A percentile compares a stretch with the other conserved stretches of the same genome.
Evolutionary conservation across 53 echinoderm and acorn worm species (phyloP).

Genomic region (Stichopus horrens): DNA sequence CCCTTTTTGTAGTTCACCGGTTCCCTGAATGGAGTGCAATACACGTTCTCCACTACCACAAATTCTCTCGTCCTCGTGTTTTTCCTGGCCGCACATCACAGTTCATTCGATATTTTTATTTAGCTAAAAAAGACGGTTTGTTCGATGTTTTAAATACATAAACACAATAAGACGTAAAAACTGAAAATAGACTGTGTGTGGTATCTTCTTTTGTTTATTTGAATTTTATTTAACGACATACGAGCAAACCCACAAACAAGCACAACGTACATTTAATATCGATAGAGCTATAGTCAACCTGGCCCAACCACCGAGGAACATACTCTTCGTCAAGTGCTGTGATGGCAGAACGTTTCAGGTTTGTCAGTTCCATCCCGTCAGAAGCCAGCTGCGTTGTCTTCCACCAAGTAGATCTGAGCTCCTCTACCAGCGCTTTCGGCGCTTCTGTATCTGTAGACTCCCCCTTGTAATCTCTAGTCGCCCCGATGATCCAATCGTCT

Average conservation of each 20-base stretch:
- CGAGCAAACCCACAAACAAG: not conserved
- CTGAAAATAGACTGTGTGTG: not conserved
- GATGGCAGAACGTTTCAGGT: not conserved
- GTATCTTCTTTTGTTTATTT: not conserved
- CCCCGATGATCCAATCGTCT: not conserved
- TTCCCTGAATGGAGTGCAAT: not conserved
- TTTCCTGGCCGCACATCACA: too few species aligned
- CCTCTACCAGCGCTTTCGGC: not conserved
- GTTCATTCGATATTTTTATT: too few species aligned
- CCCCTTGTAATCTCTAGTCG: not conserved
- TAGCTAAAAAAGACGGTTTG: too few species aligned
- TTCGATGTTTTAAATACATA: too few species aligned
- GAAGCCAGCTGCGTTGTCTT: not conserved
- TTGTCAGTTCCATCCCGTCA: not conserved
- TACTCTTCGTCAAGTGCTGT: not conserved
- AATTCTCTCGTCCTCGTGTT: too few species aligned
- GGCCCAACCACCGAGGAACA: not conserved
- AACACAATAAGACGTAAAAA: not conserved
- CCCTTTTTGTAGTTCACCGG: not conserved
- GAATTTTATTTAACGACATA: too few species aligned
- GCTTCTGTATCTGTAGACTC: not conserved
- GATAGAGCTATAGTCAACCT: not conserved
- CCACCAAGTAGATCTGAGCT: not conserved
- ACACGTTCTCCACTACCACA: not conserved
- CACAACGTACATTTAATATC: not conserved